Evolutionary conservation across 2,797 vertebrate species (phyloP), one percentile per base, ranked within the genome.

Genomic region (Microchirus variegatus): DNA sequence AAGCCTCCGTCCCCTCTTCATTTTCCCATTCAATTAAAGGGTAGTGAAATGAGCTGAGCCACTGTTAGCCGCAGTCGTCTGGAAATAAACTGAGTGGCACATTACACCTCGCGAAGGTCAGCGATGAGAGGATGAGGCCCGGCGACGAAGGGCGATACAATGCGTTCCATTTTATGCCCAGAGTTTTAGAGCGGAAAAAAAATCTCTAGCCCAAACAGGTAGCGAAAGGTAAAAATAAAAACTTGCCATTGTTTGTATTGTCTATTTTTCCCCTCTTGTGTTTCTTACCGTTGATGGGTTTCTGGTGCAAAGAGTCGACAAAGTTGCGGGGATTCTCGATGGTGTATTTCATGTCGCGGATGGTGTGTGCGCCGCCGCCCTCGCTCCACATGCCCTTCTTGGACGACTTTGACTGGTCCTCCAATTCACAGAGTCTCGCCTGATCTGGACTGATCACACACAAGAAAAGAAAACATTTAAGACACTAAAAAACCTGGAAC

Each of bases 301-400:
- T 99, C 92, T 99, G 97, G 80, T 99, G 97, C 90, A 95, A 89
- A 1, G 97, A 96, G 84, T 99, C 97, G 38, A 99, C 96, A 2
- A 96, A 99, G 91, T 99, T 95, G 49, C 97, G 93, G 0, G 96
- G 95, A 82, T 95, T 99, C 74, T 99, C 97, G 1, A 99, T 96
- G 80, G 87, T 94, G 73, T 98, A 99, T 77, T 99, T 99, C 63
- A 99, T 67, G 69, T 98, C 96, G 0, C 97, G 93, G 80, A 98
- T 59, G 11, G 97, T 99, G 59, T 96, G 95, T 0, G 95, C 70
- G 0, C 96, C 94, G 0, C 91, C 93, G 0, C 96, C 97, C 49
- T 99, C 97, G 0, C 94, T 95, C 97, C 97, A 98, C 90, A 94
- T 70, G 5, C 97, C 97, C 77, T 97, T 98, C 90, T 94, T 98